A percentile compares a stretch with the other conserved stretches of the same genome.
Conservation (phyloP, 2,888 invertebrate species). For the Mimachlamys varia region DNA sequence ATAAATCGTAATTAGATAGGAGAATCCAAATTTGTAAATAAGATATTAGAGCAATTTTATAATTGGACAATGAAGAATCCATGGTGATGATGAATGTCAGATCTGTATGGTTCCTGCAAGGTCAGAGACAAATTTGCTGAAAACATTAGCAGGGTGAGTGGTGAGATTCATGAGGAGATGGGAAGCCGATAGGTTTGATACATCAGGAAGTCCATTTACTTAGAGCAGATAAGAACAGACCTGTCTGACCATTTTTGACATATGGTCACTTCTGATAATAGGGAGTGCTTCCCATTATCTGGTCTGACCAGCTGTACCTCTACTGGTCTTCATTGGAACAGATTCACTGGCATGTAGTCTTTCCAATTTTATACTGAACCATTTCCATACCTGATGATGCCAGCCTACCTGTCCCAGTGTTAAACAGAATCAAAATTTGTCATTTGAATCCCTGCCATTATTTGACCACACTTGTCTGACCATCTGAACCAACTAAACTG, state of each 20-base stretch:
- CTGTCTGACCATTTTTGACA: conserved; percentile 6
- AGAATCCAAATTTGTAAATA: background rate
- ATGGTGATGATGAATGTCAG: background rate
- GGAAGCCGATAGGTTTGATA: background rate
- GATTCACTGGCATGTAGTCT: background rate
- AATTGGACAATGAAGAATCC: background rate
- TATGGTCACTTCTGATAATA: conserved; percentile 23
- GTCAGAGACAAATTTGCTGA: background rate
- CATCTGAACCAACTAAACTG: background rate
- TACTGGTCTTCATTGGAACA: no score
- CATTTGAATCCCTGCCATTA: background rate
- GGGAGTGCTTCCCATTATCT: background rate
- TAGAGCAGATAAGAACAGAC: background rate
- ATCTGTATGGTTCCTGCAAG: background rate
- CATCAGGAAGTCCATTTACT: conserved; percentile 19
- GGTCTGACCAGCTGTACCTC: background rate
- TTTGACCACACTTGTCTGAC: background rate
- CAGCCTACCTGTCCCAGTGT: background rate
- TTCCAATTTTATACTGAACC: background rate
- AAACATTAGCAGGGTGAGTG: background rate
- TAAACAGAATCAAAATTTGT: background rate
- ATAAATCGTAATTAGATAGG: no score
- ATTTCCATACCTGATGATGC: background rate
- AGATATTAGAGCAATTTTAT: conserved; percentile 15
- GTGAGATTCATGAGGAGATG: conserved; percentile 1